These are phyloP conservation scores for Eulemur coronatus DNA, from an alignment of 2,797 vertebrate species.

Conservation along the genomic window DNA sequence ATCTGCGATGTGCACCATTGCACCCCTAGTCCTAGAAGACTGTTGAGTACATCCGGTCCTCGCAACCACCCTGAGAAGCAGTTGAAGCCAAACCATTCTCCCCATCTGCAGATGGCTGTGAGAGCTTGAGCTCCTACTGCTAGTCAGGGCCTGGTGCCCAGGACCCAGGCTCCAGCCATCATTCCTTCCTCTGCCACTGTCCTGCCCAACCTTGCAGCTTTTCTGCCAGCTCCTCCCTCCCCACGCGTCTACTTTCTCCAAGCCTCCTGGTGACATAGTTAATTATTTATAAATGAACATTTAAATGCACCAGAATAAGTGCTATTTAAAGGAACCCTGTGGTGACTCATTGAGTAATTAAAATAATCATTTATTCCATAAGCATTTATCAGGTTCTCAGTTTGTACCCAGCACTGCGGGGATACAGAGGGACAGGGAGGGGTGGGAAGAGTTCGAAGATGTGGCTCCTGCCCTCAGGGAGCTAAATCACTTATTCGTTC, in stretches of 20 bases:
- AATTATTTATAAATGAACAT: slow-evolving; percentile 77
- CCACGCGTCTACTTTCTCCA: neutral
- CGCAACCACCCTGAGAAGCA: neutral
- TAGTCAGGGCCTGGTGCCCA: neutral
- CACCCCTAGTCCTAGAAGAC: neutral
- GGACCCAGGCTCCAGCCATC: neutral
- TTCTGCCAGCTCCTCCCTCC: neutral
- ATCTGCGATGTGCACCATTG: rapidly evolving
- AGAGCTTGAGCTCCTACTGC: neutral
- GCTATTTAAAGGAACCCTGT: slow-evolving; percentile 69
- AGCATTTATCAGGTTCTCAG: slow-evolving; percentile 41
- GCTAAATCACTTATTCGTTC: neutral
- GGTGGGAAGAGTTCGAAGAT: neutral
- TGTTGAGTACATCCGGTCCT: neutral
- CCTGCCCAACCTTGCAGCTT: neutral
- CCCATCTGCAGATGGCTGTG: neutral
- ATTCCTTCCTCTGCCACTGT: neutral
- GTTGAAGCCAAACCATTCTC: neutral
- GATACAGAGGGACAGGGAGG: neutral
- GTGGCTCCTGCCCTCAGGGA: neutral
- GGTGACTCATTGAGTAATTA: slow-evolving; percentile 73
- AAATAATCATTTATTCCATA: slow-evolving; percentile 76
- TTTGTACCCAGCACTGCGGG: neutral
- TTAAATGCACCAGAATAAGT: slow-evolving; percentile 66
- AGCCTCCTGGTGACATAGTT: slow-evolving; percentile 61